These are phyloP conservation scores for Pantherophis guttatus DNA, from an alignment of 2,113 vertebrate species.

Conservation along the genomic window DNA sequence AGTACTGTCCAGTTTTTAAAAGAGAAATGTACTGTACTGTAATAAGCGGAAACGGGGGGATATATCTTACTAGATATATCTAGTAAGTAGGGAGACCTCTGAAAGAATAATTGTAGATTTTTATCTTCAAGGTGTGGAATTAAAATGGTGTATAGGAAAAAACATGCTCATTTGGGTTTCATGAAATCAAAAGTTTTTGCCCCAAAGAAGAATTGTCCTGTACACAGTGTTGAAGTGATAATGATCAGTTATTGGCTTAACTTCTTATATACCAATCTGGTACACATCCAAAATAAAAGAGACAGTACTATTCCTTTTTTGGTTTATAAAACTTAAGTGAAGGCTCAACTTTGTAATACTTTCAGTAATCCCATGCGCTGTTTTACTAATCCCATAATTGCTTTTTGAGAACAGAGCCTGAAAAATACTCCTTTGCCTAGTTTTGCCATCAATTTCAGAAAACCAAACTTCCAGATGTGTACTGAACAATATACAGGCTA, in stretches of 20 bases:
- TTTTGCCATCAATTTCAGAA: not conserved
- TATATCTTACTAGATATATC: not conserved
- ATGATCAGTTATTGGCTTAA: not conserved
- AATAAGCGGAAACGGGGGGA: not conserved
- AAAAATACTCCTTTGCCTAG: not conserved
- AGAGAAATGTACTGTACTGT: not conserved
- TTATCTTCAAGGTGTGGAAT: not conserved
- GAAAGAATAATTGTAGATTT: not conserved
- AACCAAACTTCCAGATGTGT: not conserved
- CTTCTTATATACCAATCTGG: not conserved
- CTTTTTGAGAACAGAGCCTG: not conserved
- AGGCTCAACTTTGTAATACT: not conserved
- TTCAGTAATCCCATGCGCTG: not conserved
- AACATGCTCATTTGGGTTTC: not conserved
- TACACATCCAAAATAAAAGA: not conserved
- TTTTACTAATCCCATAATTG: not conserved
- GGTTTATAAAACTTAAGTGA: not conserved
- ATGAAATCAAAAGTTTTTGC: not conserved
- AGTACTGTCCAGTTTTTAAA: not conserved
- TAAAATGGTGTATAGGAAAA: not conserved
- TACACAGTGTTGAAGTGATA: not conserved
- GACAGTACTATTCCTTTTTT: not conserved
- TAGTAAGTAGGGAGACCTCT: not conserved
- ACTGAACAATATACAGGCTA: not conserved
- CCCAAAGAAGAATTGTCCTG: not conserved